Conservation (phyloP, 2,113 vertebrate genomes). For the Arizona elegans region DNA sequence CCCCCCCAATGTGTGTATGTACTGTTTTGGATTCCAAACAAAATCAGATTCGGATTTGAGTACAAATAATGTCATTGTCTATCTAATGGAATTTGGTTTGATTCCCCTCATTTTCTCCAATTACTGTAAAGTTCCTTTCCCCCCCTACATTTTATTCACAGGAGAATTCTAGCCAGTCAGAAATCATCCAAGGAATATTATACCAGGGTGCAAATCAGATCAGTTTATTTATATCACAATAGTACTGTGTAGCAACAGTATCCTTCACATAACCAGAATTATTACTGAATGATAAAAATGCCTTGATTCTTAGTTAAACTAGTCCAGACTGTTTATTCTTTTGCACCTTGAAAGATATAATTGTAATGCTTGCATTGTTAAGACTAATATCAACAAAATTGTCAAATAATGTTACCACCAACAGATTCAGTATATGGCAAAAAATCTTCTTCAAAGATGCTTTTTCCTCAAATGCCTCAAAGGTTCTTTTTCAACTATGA, state of each 20-base stretch:
- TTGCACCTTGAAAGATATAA: not conserved
- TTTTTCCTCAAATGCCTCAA: not conserved
- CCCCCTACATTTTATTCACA: not conserved
- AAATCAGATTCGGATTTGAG: not conserved
- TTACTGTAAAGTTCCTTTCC: not conserved
- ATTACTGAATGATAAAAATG: not conserved
- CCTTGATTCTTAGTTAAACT: not conserved
- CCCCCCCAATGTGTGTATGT: not conserved
- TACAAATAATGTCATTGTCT: not conserved
- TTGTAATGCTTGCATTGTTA: not conserved
- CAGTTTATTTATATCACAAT: not conserved
- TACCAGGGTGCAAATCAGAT: not conserved
- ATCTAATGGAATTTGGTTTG: not conserved
- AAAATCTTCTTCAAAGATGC: not conserved
- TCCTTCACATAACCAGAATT: not conserved
- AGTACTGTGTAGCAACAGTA: not conserved
- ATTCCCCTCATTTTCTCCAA: not conserved
- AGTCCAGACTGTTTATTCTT: not conserved
- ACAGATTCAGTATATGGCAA: not conserved
- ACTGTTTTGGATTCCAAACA: not conserved
- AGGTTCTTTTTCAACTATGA: not conserved
- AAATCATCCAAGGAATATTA: not conserved
- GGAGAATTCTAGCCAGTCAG: not conserved
- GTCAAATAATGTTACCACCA: not conserved
- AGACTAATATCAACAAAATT: not conserved